Conservation (phyloP, 64 coral and sea anemone species). For the Pachyseris speciosa region DNA sequence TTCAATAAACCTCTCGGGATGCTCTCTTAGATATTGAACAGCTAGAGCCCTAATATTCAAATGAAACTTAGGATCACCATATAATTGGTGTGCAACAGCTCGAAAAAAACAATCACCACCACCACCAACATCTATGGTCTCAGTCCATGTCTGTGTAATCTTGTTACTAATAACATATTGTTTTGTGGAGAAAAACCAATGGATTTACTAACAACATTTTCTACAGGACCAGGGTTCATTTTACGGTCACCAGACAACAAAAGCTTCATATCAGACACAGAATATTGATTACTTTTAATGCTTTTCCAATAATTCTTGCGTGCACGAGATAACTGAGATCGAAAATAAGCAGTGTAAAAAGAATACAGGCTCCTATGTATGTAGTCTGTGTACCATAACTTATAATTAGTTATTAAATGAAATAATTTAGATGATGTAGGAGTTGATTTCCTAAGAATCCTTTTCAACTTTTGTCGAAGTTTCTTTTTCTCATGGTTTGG, state of each 20-base stretch:
- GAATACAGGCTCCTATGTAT: constrained; percentile 27
- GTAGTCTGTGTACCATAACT: constrained; percentile 33
- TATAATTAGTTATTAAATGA: constrained; percentile 44
- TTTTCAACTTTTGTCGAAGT: constrained; percentile 42
- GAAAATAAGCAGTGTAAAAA: constrained; percentile 55
- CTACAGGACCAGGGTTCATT: constrained; percentile 61
- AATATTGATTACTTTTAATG: constrained; percentile 56
- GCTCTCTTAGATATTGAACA: constrained; percentile 39
- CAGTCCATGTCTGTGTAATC: constrained; percentile 19
- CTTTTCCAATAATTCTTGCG: constrained; percentile 49
- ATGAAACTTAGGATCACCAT: constrained; percentile 40
- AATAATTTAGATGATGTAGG: constrained; percentile 49
- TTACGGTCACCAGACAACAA: constrained; percentile 47
- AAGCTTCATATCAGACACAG: constrained; percentile 22
- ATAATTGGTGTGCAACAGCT: constrained; percentile 54
- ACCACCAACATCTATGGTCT: constrained; percentile 48
- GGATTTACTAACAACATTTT: neutral
- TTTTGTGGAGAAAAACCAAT: neutral
- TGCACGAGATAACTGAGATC: constrained; percentile 38
- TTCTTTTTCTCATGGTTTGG: constrained; percentile 55
- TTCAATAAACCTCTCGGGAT: constrained; percentile 58
- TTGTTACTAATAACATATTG: constrained; percentile 2
- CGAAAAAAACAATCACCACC: constrained; percentile 52
- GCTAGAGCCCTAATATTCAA: constrained; percentile 14
- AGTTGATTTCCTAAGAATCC: constrained; percentile 25